Percentiles rank a stretch among this genome's conserved stretches.
Evolutionary conservation across 2,797 vertebrate species (phyloP).

Genomic region (Tympanoctomys barrerae): DNA sequence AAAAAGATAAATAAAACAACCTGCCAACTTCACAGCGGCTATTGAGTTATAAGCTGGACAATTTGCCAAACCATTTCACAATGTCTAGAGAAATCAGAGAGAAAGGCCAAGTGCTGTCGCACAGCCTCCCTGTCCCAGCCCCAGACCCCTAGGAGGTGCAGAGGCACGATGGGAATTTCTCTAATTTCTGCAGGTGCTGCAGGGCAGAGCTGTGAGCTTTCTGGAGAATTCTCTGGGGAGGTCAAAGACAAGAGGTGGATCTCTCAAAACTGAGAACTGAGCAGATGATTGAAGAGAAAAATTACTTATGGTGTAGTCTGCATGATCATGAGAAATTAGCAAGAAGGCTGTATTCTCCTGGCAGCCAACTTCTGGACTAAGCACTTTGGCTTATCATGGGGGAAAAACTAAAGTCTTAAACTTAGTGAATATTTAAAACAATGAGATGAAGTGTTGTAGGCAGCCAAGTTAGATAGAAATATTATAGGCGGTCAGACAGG

Average conservation of each 20-base stretch:
- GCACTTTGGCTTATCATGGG: background rate
- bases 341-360: conserved; percentile 1
- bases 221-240: background rate
- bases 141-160: background rate
- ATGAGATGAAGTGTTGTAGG: background rate
- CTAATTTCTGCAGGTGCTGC: background rate
- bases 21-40: conserved; percentile 55
- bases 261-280: background rate
- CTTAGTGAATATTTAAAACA: background rate
- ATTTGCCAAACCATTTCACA: conserved; percentile 64
- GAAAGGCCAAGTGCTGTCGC: background rate
- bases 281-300: background rate
- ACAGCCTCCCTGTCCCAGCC: background rate
- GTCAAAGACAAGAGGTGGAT: background rate
- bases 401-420: background rate
- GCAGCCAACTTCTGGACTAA: background rate
- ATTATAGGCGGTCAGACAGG: no score
- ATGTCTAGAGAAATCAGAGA: background rate
- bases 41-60: conserved; percentile 63
- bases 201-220: background rate
- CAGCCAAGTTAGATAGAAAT: no score
- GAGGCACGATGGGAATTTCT: background rate
- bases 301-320: background rate
- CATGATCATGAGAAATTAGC: background rate
- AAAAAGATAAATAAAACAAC: conserved; percentile 71